phyloP scores from a whole-genome alignment of 1,140 invertebrate genomes.

The silkworm (Bombyx mori) region DNA sequence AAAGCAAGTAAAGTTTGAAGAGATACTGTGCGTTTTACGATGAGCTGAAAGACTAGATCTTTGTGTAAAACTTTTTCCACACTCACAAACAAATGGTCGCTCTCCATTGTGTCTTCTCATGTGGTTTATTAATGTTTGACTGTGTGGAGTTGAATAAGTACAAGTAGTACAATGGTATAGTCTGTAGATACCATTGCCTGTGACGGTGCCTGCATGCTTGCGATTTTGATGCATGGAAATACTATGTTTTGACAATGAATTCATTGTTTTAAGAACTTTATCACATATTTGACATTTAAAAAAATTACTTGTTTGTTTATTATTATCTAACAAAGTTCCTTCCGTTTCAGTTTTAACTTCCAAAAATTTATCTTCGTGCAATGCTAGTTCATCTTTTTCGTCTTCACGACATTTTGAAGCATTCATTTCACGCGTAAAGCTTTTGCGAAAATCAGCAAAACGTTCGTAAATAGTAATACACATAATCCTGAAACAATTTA shows the following conservation, averaged over 20 bases:
- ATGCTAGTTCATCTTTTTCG: too few relatives aligned
- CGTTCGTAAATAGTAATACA: constrained; percentile 40
- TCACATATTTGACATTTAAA: constrained; percentile 39
- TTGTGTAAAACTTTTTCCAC: constrained; percentile 74
- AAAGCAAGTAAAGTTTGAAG: constrained; percentile 72
- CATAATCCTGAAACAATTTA: constrained; percentile 41
- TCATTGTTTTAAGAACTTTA: constrained; percentile 40
- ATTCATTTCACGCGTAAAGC: not conserved
- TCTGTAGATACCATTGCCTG: constrained; percentile 46
- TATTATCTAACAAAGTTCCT: too few relatives aligned
- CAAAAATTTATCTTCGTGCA: too few relatives aligned
- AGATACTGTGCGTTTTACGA: constrained; percentile 63
- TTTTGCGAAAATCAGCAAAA: constrained; percentile 15
- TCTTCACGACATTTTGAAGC: too few relatives aligned
- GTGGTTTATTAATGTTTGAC: constrained; percentile 63
- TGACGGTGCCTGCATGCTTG: constrained; percentile 48
- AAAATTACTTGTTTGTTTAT: not conserved
- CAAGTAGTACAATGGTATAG: constrained; percentile 59
- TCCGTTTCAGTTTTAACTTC: too few relatives aligned
- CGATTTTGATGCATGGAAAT: constrained; percentile 47
- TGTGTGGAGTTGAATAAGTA: constrained; percentile 58
- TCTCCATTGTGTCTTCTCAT: constrained; percentile 71
- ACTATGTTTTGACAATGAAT: constrained; percentile 38
- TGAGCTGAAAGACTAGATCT: constrained; percentile 64
- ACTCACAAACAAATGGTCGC: constrained; percentile 71